phyloP scores from a whole-genome alignment of 2,113 vertebrate genomes.

The Lagopus muta region DNA sequence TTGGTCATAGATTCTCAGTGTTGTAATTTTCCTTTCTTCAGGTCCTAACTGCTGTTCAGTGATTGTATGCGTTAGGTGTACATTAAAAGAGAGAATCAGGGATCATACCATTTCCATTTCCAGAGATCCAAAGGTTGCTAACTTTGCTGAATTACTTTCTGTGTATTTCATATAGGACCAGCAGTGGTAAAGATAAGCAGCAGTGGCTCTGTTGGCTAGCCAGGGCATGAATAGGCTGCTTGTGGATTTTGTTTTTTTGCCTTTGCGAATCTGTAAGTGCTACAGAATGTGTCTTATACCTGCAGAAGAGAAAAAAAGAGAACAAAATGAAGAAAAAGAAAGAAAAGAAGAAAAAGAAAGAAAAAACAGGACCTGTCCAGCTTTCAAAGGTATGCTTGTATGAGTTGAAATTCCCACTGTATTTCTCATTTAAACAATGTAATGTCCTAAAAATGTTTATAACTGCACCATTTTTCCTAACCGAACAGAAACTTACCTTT shows the following conservation, averaged over 20 bases:
- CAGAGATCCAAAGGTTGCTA: neutral
- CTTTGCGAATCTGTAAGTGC: neutral
- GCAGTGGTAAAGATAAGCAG: neutral
- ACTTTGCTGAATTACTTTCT: neutral
- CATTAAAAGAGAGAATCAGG: neutral
- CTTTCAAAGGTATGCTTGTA: slow-evolving; percentile 85
- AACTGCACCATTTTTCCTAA: neutral
- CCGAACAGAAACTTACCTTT: neutral
- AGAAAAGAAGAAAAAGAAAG: slow-evolving; percentile 84
- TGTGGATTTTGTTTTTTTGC: neutral
- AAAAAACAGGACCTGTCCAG: slow-evolving; percentile 85
- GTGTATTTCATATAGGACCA: neutral
- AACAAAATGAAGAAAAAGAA: slow-evolving; percentile 88
- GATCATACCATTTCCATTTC: neutral
- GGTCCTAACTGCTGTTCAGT: neutral
- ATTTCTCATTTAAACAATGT: neutral
- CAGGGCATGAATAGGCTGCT: neutral
- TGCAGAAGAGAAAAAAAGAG: slow-evolving; percentile 88
- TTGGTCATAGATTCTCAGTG: neutral
- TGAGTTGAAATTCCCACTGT: neutral
- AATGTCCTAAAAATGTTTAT: neutral
- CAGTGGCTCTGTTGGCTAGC: neutral
- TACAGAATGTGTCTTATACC: neutral
- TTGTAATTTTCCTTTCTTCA: neutral
- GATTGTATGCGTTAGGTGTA: neutral